These are phyloP conservation scores for Bubo scandiacus DNA, from an alignment of 2,113 vertebrate genomes.

Conservation along the genomic window DNA sequence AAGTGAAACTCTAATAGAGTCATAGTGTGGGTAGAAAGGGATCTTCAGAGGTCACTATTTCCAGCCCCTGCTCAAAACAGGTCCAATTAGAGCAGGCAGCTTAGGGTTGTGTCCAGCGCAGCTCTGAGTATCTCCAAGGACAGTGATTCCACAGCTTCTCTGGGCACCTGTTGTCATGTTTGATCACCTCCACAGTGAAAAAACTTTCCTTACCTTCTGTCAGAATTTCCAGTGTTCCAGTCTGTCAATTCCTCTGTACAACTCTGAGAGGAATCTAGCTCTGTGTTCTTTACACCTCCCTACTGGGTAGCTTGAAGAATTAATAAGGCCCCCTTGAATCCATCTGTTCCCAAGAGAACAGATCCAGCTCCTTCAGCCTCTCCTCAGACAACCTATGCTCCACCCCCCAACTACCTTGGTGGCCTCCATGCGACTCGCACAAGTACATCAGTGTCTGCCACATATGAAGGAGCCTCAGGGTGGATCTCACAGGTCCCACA, in stretches of 20 bases:
- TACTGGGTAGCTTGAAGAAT: background rate
- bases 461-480: rapidly evolving
- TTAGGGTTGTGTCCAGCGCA: background rate
- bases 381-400: background rate
- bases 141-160: background rate
- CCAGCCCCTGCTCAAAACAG: background rate
- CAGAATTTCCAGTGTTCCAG: background rate
- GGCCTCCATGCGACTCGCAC: rapidly evolving
- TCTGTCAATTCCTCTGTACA: background rate
- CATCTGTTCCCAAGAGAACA: background rate
- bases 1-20: background rate
- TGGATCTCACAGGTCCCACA: background rate
- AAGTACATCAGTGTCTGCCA: too few species aligned
- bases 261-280: background rate
- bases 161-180: background rate
- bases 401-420: rapidly evolving
- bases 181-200: background rate
- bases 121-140: too few species aligned
- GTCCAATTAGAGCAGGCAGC: background rate
- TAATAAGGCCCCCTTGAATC: background rate
- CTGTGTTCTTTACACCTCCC: background rate
- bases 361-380: rapidly evolving
- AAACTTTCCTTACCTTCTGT: background rate
- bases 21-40: rapidly evolving
- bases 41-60: background rate